A percentile compares a stretch with the other conserved stretches of the same genome.
phyloP scores from a whole-genome alignment of 2,888 invertebrate genomes.

The Fragum sueziense region DNA sequence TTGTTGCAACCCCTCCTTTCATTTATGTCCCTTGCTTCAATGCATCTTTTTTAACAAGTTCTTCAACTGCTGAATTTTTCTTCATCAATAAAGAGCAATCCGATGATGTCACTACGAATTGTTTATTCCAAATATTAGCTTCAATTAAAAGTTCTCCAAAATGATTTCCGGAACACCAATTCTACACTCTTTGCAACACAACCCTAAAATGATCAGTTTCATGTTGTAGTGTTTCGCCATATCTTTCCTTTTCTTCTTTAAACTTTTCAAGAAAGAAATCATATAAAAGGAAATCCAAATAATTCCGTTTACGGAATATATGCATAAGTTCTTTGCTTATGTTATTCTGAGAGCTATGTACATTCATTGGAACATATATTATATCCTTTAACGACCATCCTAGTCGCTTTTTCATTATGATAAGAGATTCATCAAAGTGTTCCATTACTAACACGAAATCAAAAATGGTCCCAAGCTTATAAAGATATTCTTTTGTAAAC shows the following conservation, averaged over 20 bases:
- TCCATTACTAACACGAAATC: slow-evolving; percentile 7
- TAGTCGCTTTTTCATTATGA: neutral
- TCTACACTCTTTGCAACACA: neutral
- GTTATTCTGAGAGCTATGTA: too few relatives aligned
- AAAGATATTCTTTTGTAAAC: neutral
- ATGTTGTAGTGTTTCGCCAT: neutral
- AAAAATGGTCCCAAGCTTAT: slow-evolving; percentile 5
- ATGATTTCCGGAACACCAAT: slow-evolving; percentile 1
- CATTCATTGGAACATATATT: neutral
- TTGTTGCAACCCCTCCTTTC: too few relatives aligned
- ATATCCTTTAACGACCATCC: too few relatives aligned
- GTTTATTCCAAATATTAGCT: slow-evolving; percentile 3
- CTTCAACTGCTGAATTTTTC: slow-evolving; percentile 11
- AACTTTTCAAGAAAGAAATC: too few relatives aligned
- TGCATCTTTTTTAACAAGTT: neutral
- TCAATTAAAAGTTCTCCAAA: neutral
- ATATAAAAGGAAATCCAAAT: slow-evolving; percentile 10
- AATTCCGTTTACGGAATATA: neutral
- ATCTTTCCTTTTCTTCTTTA: too few relatives aligned
- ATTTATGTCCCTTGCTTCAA: too few relatives aligned
- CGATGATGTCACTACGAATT: slow-evolving; percentile 1
- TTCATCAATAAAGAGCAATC: slow-evolving; percentile 29
- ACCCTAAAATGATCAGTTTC: neutral
- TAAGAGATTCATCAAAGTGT: slow-evolving; percentile 4
- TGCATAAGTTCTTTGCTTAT: neutral